Percentiles rank a stretch among this genome's conserved stretches.
Evolutionary conservation across 2,797 vertebrate genomes (phyloP).

Genomic region (Danio kyathit): DNA sequence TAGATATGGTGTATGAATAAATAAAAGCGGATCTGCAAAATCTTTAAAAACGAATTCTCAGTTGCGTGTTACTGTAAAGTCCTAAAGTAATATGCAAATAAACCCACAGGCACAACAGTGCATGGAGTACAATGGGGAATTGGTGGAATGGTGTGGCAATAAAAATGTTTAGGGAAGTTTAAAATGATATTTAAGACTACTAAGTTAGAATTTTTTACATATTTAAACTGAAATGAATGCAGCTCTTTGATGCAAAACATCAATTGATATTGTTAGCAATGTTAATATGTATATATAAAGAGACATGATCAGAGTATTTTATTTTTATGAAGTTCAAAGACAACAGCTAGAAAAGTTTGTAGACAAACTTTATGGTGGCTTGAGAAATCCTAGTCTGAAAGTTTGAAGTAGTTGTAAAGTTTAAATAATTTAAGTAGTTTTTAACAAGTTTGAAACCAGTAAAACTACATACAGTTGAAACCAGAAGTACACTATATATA

Average conservation of each 20-base stretch:
- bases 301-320: neutral
- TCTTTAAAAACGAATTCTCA: neutral
- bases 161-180: neutral
- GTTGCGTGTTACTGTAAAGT: neutral
- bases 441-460: too few species aligned
- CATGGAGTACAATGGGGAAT: too few species aligned
- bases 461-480: too few species aligned
- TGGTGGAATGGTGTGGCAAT: neutral
- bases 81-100: neutral
- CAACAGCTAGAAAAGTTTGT: too few species aligned
- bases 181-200: neutral
- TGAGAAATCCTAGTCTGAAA: too few species aligned
- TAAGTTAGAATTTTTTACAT: neutral
- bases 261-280: neutral
- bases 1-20: neutral
- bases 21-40: too few species aligned
- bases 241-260: neutral
- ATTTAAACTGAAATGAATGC: neutral
- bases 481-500: too few species aligned
- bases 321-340: neutral
- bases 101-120: too few species aligned
- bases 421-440: too few species aligned
- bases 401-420: too few species aligned
- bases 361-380: too few species aligned
- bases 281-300: neutral